Conservation (phyloP, 2,113 vertebrate genomes). For the Peromyscus californicus region DNA sequence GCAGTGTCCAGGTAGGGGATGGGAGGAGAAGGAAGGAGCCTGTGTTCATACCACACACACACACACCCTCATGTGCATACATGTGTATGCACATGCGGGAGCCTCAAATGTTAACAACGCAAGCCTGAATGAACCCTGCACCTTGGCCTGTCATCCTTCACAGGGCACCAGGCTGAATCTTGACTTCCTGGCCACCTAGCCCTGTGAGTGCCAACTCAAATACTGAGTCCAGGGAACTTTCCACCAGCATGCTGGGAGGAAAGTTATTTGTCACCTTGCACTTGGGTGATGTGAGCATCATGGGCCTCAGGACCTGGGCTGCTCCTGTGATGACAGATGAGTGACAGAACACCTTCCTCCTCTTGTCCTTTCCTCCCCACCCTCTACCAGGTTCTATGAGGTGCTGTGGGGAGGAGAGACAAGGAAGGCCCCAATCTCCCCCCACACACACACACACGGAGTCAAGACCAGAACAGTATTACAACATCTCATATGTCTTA, state of each 20-base stretch:
- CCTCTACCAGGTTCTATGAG: neutral
- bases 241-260: neutral
- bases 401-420: no score
- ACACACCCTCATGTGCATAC: no score
- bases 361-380: neutral
- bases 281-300: accelerated
- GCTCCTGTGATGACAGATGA: neutral
- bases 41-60: neutral
- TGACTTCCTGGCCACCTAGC: neutral
- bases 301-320: neutral
- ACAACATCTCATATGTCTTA: neutral
- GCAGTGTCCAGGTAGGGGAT: neutral
- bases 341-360: neutral
- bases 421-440: no score
- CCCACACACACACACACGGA: neutral
- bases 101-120: neutral
- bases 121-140: neutral
- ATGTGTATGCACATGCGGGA: neutral
- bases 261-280: neutral
- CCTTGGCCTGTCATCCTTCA: neutral
- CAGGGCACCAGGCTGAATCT: neutral
- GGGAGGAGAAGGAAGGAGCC: neutral
- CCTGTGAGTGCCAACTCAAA: no score
- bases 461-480: neutral
- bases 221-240: neutral